Conservation (phyloP, 2,888 invertebrate species). For the Andrena camellia region DNA sequence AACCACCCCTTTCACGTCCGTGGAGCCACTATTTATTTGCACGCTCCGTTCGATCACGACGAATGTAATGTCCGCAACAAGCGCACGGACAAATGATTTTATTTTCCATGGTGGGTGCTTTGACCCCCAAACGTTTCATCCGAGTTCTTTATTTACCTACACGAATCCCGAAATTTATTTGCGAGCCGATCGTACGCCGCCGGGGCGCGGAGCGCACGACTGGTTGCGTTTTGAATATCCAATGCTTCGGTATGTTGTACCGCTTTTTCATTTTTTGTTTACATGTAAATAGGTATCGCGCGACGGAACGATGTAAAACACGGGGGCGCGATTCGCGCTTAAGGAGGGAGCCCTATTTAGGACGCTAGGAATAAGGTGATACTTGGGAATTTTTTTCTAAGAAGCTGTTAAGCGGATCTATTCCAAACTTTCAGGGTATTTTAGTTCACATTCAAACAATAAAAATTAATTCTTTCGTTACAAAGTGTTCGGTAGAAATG, state of each 20-base stretch:
- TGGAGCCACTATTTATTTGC: conserved; percentile 13
- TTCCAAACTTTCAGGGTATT: too few species aligned
- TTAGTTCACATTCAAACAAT: too few species aligned
- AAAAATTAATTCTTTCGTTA: too few species aligned
- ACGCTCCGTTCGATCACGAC: conserved; percentile 26
- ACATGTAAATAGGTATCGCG: neutral
- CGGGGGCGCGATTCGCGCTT: too few species aligned
- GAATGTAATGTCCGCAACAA: conserved; percentile 47
- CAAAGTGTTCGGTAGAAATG: too few species aligned
- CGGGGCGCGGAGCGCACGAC: conserved; percentile 6
- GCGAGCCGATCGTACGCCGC: conserved; percentile 19
- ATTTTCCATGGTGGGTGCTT: conserved; percentile 50
- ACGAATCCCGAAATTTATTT: conserved; percentile 45
- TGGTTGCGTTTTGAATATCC: conserved; percentile 38
- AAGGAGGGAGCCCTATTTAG: too few species aligned
- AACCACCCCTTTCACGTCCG: neutral
- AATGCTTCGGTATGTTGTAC: conserved; percentile 3
- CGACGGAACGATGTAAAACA: neutral
- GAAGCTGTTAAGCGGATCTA: too few species aligned
- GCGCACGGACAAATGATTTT: conserved; percentile 52
- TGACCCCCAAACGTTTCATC: conserved; percentile 48
- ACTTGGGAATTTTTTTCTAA: too few species aligned
- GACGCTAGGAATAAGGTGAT: too few species aligned
- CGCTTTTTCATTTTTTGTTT: neutral
- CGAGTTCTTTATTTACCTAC: conserved; percentile 53